Conservation (phyloP, 2,888 invertebrate species). For the Cheilosia grossa region DNA sequence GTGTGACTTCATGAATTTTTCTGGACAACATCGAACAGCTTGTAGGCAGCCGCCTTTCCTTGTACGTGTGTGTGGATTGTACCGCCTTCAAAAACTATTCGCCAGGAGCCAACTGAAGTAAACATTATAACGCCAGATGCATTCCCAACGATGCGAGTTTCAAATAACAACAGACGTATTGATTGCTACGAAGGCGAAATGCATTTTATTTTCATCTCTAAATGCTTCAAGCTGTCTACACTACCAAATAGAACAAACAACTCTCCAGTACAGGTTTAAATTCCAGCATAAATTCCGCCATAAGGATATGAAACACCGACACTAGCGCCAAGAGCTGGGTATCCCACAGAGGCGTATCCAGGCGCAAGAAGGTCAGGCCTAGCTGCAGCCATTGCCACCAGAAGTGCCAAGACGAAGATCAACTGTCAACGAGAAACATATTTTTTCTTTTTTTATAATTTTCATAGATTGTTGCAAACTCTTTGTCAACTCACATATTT, state of each 20-base stretch:
- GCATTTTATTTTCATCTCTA: constrained; percentile 14
- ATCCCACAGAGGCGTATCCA: constrained; percentile 23
- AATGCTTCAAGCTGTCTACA: background rate
- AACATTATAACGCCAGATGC: too few species aligned
- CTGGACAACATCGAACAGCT: too few species aligned
- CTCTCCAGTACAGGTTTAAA: constrained; percentile 1
- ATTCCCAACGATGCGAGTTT: too few species aligned
- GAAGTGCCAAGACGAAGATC: constrained; percentile 32
- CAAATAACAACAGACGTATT: background rate
- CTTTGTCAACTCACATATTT: constrained; percentile 37
- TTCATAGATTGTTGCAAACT: background rate
- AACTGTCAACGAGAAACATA: constrained; percentile 8
- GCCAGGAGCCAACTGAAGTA: too few species aligned
- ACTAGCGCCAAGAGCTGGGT: constrained; percentile 26
- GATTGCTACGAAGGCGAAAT: constrained; percentile 6
- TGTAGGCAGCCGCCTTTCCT: too few species aligned
- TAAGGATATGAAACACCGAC: constrained; percentile 40
- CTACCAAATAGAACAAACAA: background rate
- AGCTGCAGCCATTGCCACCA: constrained; percentile 34
- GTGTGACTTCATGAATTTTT: too few species aligned
- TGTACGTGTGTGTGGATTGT: too few species aligned
- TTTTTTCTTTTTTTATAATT: background rate
- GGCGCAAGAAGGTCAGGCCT: constrained; percentile 23
- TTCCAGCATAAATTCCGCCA: constrained; percentile 23
- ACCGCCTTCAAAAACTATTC: too few species aligned